Evolutionary conservation across 2,888 invertebrate species (phyloP), one percentile per base, ranked within the genome.

Genomic region (Oscheius sp.): DNA sequence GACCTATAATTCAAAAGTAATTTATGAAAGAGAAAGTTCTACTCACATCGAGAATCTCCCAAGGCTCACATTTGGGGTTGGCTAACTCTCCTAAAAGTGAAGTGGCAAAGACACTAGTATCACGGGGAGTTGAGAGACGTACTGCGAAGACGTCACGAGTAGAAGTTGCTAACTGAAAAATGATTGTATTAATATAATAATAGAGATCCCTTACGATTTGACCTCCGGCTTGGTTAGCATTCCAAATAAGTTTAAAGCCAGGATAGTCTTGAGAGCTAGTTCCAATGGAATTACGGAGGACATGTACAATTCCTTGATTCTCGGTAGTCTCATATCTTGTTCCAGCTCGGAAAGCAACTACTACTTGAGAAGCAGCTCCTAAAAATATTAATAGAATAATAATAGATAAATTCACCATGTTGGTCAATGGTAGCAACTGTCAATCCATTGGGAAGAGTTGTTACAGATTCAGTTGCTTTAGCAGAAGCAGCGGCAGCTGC

Each of bases 41-140:
- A 17, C 33, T 33, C 23, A 72, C 76, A 45, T 94, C 95, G 4
- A 89, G 87, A 29, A 96, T 71, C 88, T 97, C 96, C 96, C 96
- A 96, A 2, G 93, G 93, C 85, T 92, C 92, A 88, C 95, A 95
- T 58, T 90, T 90, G 76, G 93, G 94, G 80, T 91, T 90, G 4
- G 92, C 91, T 20, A 87, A 86, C 58, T 88, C 87, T 65, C 82
- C 82, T 65, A 88, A 82, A 65, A 86, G 76, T 10, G 81, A 79
- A 25, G 87, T 74, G 12, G 79, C 86, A 31, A 84, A 68, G 3
- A 63, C 65, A 2, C 78, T 72, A 57, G 78, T 73, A 46, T 85
- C 78, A 25, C 83, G 78, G 25, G 73, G 69, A 20, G 70, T 73
- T 37, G 68, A 68, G 48, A 76, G 48, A 46, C 78, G 75, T 12